Conservation (phyloP, 1,140 invertebrate species). For the Acromyrmex charruanus region DNA sequence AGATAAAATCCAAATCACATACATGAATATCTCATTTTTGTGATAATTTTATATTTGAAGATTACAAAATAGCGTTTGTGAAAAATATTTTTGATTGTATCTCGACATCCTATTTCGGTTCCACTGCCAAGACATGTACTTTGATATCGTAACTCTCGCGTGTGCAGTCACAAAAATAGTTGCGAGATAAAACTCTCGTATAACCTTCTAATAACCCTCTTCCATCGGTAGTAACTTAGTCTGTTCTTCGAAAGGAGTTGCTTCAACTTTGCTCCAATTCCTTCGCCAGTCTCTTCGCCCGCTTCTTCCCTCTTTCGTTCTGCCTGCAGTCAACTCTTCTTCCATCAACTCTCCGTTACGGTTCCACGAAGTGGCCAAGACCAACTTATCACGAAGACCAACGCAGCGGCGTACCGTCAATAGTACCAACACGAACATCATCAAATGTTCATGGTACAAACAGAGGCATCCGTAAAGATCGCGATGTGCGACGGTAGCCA, state of each 20-base stretch:
- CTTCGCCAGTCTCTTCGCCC: slow-evolving; percentile 20
- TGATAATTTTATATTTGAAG: not conserved
- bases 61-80: not conserved
- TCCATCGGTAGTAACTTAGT: slow-evolving; percentile 61
- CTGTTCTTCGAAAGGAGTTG: slow-evolving; percentile 61
- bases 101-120: not conserved
- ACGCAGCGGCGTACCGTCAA: slow-evolving; percentile 21
- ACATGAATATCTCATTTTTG: not conserved
- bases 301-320: slow-evolving; percentile 49
- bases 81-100: not conserved
- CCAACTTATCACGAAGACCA: slow-evolving; percentile 57
- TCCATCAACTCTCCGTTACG: slow-evolving; percentile 54
- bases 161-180: slow-evolving; percentile 47
- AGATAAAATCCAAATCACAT: not conserved
- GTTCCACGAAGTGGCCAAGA: slow-evolving; percentile 33
- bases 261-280: slow-evolving; percentile 66
- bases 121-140: not conserved
- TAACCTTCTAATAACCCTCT: slow-evolving; percentile 64
- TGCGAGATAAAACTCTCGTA: slow-evolving; percentile 49
- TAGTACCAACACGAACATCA: slow-evolving; percentile 34
- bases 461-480: slow-evolving; percentile 13
- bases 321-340: slow-evolving; percentile 11
- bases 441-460: slow-evolving; percentile 68
- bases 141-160: slow-evolving; percentile 34
- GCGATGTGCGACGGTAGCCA: not conserved